Base-by-base conservation (phyloP, 2,888 invertebrate species). In the Tipula unca region DNA sequence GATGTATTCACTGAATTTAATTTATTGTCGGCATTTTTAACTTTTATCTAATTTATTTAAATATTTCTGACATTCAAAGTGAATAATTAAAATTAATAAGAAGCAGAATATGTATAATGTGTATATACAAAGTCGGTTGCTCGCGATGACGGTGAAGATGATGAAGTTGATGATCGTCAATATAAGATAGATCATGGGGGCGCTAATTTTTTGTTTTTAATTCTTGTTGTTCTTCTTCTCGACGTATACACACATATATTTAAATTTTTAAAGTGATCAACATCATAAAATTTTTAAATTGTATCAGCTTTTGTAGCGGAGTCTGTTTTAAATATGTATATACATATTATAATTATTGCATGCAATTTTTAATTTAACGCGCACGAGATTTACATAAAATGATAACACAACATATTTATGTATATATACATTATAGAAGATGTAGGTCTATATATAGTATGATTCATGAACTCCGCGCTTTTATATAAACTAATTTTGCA, bases 41-140 rank as follows among this genome's bases (percentile, higher is more conserved):
- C 69, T 69, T 69, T 69, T 25, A 69, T 69, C 69, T 69, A 69
- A 69, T 69, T 69, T 69, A 69, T 69, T 69, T 69, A 69, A 69
- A 69, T 69, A 69, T 69, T 69, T 69, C 25, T 69, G 69, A 69
- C 69, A 69, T 69, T 69, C 69, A 69, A 69, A 69, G 69, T 69
- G 69, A 69, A 69, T 69, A 69, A 69, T 69, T 69, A 69, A 69
- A 69, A 69, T 69, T 69, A 69, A 69, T 69, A 69, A 69, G 25
- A 69, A 69, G 69, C 69, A 25, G 10, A 69, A 69, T 25, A 13
- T 69, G 13, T 54, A 17, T 39, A 17, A 17, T 54, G 5, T 69
- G 69, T 69, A 69, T 25, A 25, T 69, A 48, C 48, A 48, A 48
- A 48, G 48, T 2, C n/a, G n/a, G 48, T 48, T 25, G 69, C 2